These are phyloP conservation scores for Masticophis lateralis DNA, from an alignment of 2,797 vertebrate genomes.

Conservation along the genomic window DNA sequence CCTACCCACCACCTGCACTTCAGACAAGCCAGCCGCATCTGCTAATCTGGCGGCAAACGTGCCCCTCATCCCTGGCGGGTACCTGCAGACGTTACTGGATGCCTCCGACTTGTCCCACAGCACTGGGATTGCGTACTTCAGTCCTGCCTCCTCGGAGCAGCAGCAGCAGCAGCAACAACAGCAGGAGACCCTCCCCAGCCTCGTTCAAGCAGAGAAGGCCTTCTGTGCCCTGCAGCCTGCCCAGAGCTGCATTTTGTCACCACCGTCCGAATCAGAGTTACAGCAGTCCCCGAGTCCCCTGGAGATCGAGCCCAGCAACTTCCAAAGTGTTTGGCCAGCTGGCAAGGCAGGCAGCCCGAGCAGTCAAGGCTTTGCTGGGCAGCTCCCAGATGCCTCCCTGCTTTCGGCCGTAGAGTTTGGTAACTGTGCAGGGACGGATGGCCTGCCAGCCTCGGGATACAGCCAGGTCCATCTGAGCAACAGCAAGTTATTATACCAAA, in stretches of 20 bases:
- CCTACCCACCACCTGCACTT: conserved; percentile 86
- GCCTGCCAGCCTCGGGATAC: conserved; percentile 83
- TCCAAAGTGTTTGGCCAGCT: conserved; percentile 84
- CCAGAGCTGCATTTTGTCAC: conserved; percentile 92
- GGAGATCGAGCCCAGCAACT: conserved; percentile 79
- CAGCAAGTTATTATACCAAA: conserved; percentile 90
- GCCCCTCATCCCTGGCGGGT: conserved; percentile 95
- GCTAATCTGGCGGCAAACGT: conserved; percentile 85
- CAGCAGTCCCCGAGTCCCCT: conserved; percentile 91
- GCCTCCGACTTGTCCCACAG: conserved; percentile 90
- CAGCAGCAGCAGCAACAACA: conserved; percentile 77
- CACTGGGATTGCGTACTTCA: conserved; percentile 85
- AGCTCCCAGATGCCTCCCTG: conserved; percentile 79
- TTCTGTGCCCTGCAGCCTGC: conserved; percentile 88
- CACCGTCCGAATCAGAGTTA: conserved; percentile 91
- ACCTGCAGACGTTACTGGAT: conserved; percentile 97
- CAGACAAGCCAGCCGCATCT: conserved; percentile 87
- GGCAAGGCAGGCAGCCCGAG: conserved; percentile 71
- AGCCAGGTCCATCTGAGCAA: conserved; percentile 83
- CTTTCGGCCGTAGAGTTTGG: conserved; percentile 80
- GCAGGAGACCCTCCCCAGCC: conserved; percentile 76
- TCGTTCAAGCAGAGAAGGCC: conserved; percentile 84
- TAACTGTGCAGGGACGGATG: conserved; percentile 75
- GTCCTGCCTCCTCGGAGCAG: conserved; percentile 84
- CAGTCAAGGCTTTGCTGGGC: conserved; percentile 77